Evolutionary conservation across 53 echinoderm and acorn worm genomes (phyloP).

Genomic region (Arbacia lixula): DNA sequence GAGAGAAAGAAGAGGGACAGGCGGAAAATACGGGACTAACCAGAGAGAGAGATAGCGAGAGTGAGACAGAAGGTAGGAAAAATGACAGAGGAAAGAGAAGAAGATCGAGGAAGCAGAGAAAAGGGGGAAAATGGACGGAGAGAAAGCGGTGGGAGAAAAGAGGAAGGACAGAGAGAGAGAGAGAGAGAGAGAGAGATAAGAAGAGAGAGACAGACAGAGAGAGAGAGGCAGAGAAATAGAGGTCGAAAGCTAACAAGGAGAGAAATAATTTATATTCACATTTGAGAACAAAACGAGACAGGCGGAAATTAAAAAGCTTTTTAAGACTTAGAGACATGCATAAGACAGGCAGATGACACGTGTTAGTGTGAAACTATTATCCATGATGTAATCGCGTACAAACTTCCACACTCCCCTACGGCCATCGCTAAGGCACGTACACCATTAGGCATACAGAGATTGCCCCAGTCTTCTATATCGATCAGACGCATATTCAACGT

Average conservation of each 20-base stretch:
- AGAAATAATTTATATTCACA: not conserved
- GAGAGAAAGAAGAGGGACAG: not conserved
- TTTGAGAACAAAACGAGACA: not conserved
- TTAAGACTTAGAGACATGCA: conserved; percentile 28
- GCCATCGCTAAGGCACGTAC: too few relatives aligned
- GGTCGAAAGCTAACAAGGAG: not conserved
- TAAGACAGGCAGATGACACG: too few relatives aligned
- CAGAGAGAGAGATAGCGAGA: not conserved
- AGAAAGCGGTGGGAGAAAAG: not conserved
- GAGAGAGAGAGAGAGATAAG: not conserved
- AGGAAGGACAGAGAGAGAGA: not conserved
- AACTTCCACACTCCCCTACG: too few relatives aligned
- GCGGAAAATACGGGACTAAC: too few relatives aligned
- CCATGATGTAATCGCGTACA: too few relatives aligned
- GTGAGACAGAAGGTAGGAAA: not conserved
- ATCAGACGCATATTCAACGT: too few relatives aligned
- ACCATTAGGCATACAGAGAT: too few relatives aligned
- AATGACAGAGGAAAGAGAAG: not conserved
- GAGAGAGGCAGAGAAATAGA: not conserved
- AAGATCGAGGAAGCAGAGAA: not conserved
- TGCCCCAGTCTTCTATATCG: too few relatives aligned
- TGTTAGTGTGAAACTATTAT: too few relatives aligned
- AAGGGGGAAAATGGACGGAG: not conserved
- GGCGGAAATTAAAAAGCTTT: conserved; percentile 10
- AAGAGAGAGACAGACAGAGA: not conserved